Percentiles rank a stretch among this genome's conserved stretches.
phyloP scores from a whole-genome alignment of 2,113 vertebrate genomes.

The Gobiocypris rarus region DNA sequence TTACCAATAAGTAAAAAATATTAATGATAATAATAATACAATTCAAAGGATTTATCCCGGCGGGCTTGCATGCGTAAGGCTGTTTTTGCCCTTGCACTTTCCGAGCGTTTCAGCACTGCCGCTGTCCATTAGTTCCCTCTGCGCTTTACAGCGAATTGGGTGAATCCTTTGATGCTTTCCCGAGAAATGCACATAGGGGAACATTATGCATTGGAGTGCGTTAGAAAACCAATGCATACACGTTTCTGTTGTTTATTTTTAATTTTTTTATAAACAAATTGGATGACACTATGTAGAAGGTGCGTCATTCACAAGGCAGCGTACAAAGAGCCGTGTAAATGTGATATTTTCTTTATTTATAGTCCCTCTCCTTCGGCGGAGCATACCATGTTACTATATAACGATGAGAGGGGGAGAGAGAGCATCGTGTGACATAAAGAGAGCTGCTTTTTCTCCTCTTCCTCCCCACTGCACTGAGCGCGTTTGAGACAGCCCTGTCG shows the following conservation, averaged over 20 bases:
- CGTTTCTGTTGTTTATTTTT: background rate
- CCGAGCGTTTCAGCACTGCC: slow-evolving; percentile 46
- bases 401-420: slow-evolving; percentile 63
- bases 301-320: slow-evolving; percentile 63
- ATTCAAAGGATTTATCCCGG: background rate
- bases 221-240: background rate
- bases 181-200: background rate
- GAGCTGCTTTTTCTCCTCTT: slow-evolving; percentile 53
- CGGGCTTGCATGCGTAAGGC: background rate
- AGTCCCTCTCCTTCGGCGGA: slow-evolving; percentile 76
- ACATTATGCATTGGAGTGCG: background rate
- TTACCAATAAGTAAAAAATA: background rate
- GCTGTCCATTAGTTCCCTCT: slow-evolving; percentile 51
- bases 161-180: background rate
- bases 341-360: slow-evolving; percentile 80
- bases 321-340: slow-evolving; percentile 76
- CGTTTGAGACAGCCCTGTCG: slow-evolving; percentile 87
- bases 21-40: background rate
- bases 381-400: slow-evolving; percentile 82
- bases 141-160: background rate
- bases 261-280: slow-evolving; percentile 1
- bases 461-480: slow-evolving; percentile 65
- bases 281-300: slow-evolving; percentile 32
- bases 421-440: slow-evolving; percentile 58
- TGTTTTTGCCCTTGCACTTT: background rate